These are phyloP conservation scores for Leptopilina myrica DNA, from an alignment of 2,888 invertebrate genomes.

Conservation along the genomic window DNA sequence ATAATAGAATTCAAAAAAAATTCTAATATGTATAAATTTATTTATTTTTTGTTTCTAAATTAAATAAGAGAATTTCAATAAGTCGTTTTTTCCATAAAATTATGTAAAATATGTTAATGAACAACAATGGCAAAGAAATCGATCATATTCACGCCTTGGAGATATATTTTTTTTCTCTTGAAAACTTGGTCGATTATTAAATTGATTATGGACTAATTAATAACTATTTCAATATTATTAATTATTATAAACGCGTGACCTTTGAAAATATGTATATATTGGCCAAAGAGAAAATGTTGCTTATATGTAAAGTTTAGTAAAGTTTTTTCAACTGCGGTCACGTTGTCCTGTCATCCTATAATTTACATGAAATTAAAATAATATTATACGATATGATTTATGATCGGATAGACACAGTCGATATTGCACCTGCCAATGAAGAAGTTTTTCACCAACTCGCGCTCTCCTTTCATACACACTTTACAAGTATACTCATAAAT, in stretches of 20 bases:
- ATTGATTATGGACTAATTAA: constrained; percentile 39
- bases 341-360: constrained; percentile 41
- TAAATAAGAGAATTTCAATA: too few species aligned
- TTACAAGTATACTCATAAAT: neutral
- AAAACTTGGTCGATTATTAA: constrained; percentile 1
- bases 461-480: neutral
- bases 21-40: too few species aligned
- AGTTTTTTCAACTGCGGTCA: constrained; percentile 43
- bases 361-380: constrained; percentile 49
- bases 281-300: neutral
- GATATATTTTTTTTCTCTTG: neutral
- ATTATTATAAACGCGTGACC: neutral
- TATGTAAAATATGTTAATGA: too few species aligned
- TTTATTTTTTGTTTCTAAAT: too few species aligned
- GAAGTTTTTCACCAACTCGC: neutral
- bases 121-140: neutral
- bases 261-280: neutral
- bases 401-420: neutral
- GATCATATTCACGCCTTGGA: constrained; percentile 11
- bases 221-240: constrained; percentile 31
- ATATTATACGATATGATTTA: constrained; percentile 35
- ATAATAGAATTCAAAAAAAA: too few species aligned
- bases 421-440: constrained; percentile 5
- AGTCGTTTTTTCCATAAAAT: too few species aligned
- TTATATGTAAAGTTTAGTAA: constrained; percentile 13